Base-by-base conservation (phyloP, 2,797 vertebrate species). In the Sibirionetta formosa region DNA sequence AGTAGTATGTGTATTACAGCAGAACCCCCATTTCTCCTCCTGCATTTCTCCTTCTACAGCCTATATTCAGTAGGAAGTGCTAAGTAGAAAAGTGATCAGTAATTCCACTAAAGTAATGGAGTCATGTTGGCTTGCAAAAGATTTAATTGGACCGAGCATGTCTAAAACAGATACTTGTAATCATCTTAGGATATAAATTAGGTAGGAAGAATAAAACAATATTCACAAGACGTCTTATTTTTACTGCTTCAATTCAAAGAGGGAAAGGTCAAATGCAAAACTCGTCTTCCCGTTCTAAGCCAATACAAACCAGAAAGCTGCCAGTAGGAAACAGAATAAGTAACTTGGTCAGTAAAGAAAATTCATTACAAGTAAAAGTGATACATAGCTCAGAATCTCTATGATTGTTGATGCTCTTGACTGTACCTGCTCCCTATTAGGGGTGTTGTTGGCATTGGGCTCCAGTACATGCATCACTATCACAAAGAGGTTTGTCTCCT, bases 321-420 rank as follows among this genome's bases (percentile, higher is more conserved):
- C 23, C 27, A 65, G 33, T 29, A 22, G 27, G 57, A 65, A 51
- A 31, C 5, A 70, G 46, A 87, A 77, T 9, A 58, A 69, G 22
- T 31, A 85, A 40, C 9, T 22, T 38, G 33, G 7, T 22, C 33
- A 8, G 27, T 29, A 51, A 64, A 22, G 23, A 85, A 65, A 51
- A 57, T 24, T 54, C 64, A 29, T 4, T 42, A 9, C 36, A 61
- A 57, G 44, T 35, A 57, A 84, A 42, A 70, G 14, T 0, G 0
- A 2, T 50, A n/a, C 51, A 5, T 65, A n/a, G 56, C 78, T 73
- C 51, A 70, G 40, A 86, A 82, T 14, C 10, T 42, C 54, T 18
- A 14, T 33, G 11, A 42, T 50, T 75, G 50, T 57, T 66, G 58
- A 20, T 26, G 36, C 11, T 53, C 26, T 36, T 71, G 42, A 54